phyloP scores from a whole-genome alignment of 2,113 vertebrate genomes.

The Takifugu flavidus region DNA sequence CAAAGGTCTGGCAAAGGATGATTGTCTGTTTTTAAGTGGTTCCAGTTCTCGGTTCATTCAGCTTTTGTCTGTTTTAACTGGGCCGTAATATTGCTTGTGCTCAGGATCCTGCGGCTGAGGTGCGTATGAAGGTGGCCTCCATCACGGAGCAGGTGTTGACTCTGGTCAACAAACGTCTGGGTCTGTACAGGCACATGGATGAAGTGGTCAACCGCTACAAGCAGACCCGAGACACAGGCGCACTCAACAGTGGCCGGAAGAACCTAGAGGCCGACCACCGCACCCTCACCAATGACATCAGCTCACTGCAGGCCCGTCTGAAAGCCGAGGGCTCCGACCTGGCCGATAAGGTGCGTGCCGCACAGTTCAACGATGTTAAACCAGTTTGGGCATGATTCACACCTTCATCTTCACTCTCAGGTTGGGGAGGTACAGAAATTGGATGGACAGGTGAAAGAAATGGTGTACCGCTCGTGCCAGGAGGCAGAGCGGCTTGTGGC shows the following conservation, averaged over 20 bases:
- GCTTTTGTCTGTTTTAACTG: background rate
- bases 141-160: conserved; percentile 97
- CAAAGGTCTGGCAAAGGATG: conserved; percentile 82
- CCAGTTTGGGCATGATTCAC: background rate
- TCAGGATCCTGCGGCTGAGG: conserved; percentile 95
- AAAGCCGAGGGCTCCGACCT: conserved; percentile 94
- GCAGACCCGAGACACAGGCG: conserved; percentile 88
- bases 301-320: conserved; percentile 86
- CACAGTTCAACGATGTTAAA: background rate
- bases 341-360: conserved; percentile 85
- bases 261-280: conserved; percentile 91
- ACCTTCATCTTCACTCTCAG: conserved; percentile 33
- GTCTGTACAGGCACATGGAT: conserved; percentile 94
- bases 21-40: background rate
- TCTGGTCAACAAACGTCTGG: conserved; percentile 92
- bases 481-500: conserved; percentile 94
- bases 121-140: conserved; percentile 97
- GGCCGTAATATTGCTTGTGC: background rate
- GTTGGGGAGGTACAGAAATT: conserved; percentile 93
- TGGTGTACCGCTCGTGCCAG: conserved; percentile 86
- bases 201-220: conserved; percentile 97
- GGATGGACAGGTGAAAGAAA: conserved; percentile 91
- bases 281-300: conserved; percentile 84
- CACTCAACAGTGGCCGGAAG: conserved; percentile 89
- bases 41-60: background rate